These are phyloP conservation scores for Dufourea novaeangliae DNA, from an alignment of 1,140 invertebrate species.

Conservation along the genomic window DNA sequence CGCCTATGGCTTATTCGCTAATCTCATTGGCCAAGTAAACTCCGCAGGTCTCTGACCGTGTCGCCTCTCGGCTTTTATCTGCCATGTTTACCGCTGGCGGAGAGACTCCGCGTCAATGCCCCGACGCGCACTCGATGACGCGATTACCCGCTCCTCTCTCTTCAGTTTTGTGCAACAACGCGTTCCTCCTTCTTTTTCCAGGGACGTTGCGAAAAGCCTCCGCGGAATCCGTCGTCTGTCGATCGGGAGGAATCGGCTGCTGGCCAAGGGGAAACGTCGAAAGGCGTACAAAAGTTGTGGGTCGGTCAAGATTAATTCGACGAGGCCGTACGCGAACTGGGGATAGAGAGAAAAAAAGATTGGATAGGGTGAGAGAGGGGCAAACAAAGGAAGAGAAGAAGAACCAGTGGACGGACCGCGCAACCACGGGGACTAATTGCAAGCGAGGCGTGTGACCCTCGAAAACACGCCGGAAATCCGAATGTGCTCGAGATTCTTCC, in stretches of 20 bases:
- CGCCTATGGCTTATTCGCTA: too few relatives aligned
- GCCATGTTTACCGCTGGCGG: not conserved
- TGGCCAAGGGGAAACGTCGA: not conserved
- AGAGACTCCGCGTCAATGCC: not conserved
- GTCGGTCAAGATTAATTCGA: not conserved
- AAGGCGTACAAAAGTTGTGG: not conserved
- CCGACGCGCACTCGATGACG: not conserved
- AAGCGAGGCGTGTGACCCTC: not conserved
- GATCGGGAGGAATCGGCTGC: not conserved
- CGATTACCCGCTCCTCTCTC: not conserved
- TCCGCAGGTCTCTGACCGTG: too few relatives aligned
- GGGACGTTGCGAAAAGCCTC: constrained; percentile 2
- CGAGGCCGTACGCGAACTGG: not conserved
- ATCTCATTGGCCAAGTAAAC: too few relatives aligned
- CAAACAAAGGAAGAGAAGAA: not conserved
- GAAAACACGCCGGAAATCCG: constrained; percentile 4
- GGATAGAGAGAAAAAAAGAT: not conserved
- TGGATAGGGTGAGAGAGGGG: not conserved
- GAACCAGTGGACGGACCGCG: not conserved
- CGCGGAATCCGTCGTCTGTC: not conserved
- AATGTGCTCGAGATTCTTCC: not conserved
- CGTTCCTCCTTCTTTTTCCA: not conserved
- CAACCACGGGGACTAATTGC: not conserved
- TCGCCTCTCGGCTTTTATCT: not conserved
- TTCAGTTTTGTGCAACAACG: not conserved